A percentile compares a stretch with the other conserved stretches of the same genome.
Conservation (phyloP, 2,888 invertebrate genomes). For the Epinotia ramella region DNA sequence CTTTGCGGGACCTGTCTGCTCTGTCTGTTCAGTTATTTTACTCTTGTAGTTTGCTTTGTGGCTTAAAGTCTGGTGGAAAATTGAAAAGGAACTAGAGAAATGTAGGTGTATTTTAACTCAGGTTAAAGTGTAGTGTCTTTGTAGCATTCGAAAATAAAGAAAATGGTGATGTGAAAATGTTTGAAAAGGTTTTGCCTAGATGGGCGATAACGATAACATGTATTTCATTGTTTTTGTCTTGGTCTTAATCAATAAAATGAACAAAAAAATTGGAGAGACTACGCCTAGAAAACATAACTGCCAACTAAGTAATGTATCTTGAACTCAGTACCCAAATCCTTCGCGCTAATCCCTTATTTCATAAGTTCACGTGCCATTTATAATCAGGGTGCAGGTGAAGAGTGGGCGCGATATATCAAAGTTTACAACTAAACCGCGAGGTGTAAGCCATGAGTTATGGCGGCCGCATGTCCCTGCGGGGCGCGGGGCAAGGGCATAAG, state of each 20-base stretch:
- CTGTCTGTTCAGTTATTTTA: slow-evolving; percentile 50
- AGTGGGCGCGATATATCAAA: slow-evolving; percentile 75
- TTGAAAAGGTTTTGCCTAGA: too few species aligned
- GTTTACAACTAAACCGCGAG: slow-evolving; percentile 78
- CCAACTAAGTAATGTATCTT: neutral
- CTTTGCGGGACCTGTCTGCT: slow-evolving; percentile 63
- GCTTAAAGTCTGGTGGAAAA: slow-evolving; percentile 1
- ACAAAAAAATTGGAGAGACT: too few species aligned
- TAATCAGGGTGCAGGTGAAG: slow-evolving; percentile 69
- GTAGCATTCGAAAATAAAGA: neutral
- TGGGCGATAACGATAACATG: too few species aligned
- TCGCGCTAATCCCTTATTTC: slow-evolving; percentile 30
- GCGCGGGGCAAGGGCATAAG: slow-evolving; percentile 27
- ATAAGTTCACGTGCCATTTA: slow-evolving; percentile 54
- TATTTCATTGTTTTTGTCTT: too few species aligned
- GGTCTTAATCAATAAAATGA: too few species aligned
- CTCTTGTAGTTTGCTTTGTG: slow-evolving; percentile 6
- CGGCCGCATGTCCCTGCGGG: slow-evolving; percentile 70
- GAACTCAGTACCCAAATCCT: slow-evolving; percentile 15
- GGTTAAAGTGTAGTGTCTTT: neutral
- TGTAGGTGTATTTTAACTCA: neutral
- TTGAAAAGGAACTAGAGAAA: neutral
- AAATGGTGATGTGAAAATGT: too few species aligned
- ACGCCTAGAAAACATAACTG: too few species aligned
- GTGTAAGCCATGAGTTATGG: slow-evolving; percentile 79